Base-by-base conservation (phyloP, 2,113 vertebrate species). In the Solenodon paradoxus region DNA sequence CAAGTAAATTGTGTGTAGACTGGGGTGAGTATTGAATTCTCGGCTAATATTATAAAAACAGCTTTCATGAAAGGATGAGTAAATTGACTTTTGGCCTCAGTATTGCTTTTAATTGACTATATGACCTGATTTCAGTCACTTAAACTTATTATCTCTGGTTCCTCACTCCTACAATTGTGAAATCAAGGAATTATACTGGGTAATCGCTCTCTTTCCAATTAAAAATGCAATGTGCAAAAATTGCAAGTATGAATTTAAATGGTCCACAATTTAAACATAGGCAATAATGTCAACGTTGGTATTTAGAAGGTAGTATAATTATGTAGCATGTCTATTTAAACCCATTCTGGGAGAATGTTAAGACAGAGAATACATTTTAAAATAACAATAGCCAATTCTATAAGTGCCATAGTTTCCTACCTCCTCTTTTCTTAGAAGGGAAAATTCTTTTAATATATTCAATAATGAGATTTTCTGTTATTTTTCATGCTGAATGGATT, bases 231-330 rank as follows among this genome's bases (percentile, higher is more conserved):
- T 71, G 19, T 88, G 35, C 32, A 89, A 96, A 96, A 83, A 63
- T 87, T 66, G 0, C 32, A 71, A 77, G 32, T 64, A 68, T 84
- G 57, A 92, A 90, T 94, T 84, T 71, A 97, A 90, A 75, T 20
- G 22, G 61, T 57, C 77, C 63, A 81, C 42, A 45, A 84, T 84
- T 89, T 87, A 88, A 66, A 95, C 81, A 64, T 66, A 88, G 22
- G 61, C 40, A 85, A 35, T 88, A 69, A 81, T 84, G 83, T 80
- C 90, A 90, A 93, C 80, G 64, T 72, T 92, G 80, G 40, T 71
- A 72, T 96, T 96, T 90, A 92, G n/a, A 92, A 66, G 35, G 51
- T 47, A 95, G 88, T 55, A 75, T 75, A 78, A 94, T 97, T 97
- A 90, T 22, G 13, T 69, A 92, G 84, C 35, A 53, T 61, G 38